Conservation (phyloP, 2,888 invertebrate genomes). For the Lithosia quadra region DNA sequence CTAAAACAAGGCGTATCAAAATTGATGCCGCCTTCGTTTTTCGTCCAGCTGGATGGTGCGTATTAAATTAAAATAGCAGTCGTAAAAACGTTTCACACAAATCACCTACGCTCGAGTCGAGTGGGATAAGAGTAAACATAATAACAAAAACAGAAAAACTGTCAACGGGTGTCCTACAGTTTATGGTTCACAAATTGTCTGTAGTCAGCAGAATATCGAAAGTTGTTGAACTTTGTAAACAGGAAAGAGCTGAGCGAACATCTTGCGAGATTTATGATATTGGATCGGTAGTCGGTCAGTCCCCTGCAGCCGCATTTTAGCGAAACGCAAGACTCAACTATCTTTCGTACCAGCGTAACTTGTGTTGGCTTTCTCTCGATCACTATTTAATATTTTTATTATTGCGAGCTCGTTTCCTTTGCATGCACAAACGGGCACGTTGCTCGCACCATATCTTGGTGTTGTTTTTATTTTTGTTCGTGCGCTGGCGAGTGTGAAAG, state of each 20-base stretch:
- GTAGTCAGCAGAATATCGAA: slow-evolving; percentile 58
- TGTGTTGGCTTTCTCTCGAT: slow-evolving; percentile 58
- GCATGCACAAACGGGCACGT: slow-evolving; percentile 60
- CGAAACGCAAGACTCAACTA: slow-evolving; percentile 46
- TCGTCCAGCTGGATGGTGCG: slow-evolving; percentile 51
- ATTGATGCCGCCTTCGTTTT: slow-evolving; percentile 62
- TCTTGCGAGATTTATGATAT: slow-evolving; percentile 69
- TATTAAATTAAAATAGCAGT: slow-evolving; percentile 53
- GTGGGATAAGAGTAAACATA: slow-evolving; percentile 37
- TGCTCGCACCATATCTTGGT: slow-evolving; percentile 53
- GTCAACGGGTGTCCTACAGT: slow-evolving; percentile 38
- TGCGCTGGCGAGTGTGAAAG: slow-evolving; percentile 51
- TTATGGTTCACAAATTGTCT: slow-evolving; percentile 48
- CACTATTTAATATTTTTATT: slow-evolving; percentile 58
- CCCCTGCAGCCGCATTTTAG: slow-evolving; percentile 64
- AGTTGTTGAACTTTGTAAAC: slow-evolving; percentile 70
- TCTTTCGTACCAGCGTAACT: slow-evolving; percentile 55
- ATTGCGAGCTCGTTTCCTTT: slow-evolving; percentile 61
- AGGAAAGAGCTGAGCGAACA: slow-evolving; percentile 65
- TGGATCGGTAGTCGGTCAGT: slow-evolving; percentile 68
- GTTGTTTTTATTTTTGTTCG: slow-evolving; percentile 57
- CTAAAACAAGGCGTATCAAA: slow-evolving; percentile 58
- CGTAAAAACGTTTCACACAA: slow-evolving; percentile 48
- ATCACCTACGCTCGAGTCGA: slow-evolving; percentile 55
- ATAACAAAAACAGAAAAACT: slow-evolving; percentile 37